phyloP scores from a whole-genome alignment of 2,888 invertebrate genomes.

The Drosophila bunnanda region DNA sequence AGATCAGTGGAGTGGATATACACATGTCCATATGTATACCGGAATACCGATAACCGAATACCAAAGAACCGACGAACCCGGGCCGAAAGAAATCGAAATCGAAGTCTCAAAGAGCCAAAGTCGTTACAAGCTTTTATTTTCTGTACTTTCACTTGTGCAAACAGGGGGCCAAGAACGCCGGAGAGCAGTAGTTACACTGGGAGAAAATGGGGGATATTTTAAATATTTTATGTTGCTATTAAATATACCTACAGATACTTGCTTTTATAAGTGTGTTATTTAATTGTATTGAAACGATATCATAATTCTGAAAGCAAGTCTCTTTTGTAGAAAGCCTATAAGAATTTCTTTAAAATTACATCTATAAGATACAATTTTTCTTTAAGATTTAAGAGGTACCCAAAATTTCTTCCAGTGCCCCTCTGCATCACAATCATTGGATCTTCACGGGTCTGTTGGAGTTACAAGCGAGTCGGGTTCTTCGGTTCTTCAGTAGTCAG shows the following conservation, averaged over 20 bases:
- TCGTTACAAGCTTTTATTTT: slow-evolving; percentile 59
- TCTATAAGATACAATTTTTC: background rate
- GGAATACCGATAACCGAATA: slow-evolving; percentile 1
- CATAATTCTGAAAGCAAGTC: background rate
- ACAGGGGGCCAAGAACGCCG: slow-evolving; percentile 55
- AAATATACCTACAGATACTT: too few species aligned
- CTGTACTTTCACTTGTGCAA: slow-evolving; percentile 76
- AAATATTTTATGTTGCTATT: background rate
- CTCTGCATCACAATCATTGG: slow-evolving; percentile 19
- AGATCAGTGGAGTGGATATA: slow-evolving; percentile 60
- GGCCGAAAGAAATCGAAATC: slow-evolving; percentile 17
- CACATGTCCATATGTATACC: background rate
- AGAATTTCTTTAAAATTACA: background rate
- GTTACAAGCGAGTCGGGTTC: slow-evolving; percentile 35
- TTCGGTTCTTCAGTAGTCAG: slow-evolving; percentile 69
- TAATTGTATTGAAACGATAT: background rate
- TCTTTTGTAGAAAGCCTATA: background rate
- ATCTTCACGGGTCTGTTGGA: slow-evolving; percentile 17
- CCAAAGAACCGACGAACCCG: slow-evolving; percentile 2
- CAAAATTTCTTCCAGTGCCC: background rate
- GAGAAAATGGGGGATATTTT: background rate
- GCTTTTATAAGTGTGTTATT: background rate
- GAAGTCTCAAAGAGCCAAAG: slow-evolving; percentile 20
- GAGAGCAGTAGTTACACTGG: slow-evolving; percentile 23
- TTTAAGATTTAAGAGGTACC: background rate